Base-by-base conservation (phyloP, 2,888 invertebrate species). In the Sesia apiformis region DNA sequence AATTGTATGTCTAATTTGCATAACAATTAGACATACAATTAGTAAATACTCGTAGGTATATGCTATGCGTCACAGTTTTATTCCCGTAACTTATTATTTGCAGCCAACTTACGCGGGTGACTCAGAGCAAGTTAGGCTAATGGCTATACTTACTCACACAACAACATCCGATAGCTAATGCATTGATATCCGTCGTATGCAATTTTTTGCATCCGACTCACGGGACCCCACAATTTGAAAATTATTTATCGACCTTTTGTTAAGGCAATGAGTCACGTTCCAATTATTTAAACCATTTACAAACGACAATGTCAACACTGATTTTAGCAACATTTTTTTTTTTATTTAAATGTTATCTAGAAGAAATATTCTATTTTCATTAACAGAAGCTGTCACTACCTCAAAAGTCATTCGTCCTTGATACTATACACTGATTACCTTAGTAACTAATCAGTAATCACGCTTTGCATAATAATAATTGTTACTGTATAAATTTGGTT, bases 61-160 rank as follows among this genome's bases (percentile, higher is more conserved):
- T 39, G 58, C 55, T 54, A 76, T 86, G 85, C 80, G 84, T 87
- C 87, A 87, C 70, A 58, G 61, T 63, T 68, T 74, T 77, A 81
- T 83, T 79, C 74, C 72, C 58, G 72, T 72, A 61, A 60, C 53
- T 56, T 57, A 62, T 66, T 69, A 67, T 63, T 68, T 67, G 63
- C 63, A 65, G 64, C 63, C 57, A 70, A 76, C 68, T 72, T 73
- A 65, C 63, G 66, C 64, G 65, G 65, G 75, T 85, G 86, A 84
- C 70, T 84, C 84, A 85, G 65, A 46, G 23, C 59, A 73, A 78
- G 68, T 74, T 69, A 65, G 46, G 68, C 66, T 76, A 78, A 78
- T 70, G 69, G 46, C 46, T 46, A 46, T 46, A 46, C 8, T 46
- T n/a, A 46, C 46, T 86, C 85, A 46, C 46, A 4, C 5, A 46